Evolutionary conservation across 2,888 invertebrate species (phyloP).

Genomic region (Temnothorax unifasciatus): DNA sequence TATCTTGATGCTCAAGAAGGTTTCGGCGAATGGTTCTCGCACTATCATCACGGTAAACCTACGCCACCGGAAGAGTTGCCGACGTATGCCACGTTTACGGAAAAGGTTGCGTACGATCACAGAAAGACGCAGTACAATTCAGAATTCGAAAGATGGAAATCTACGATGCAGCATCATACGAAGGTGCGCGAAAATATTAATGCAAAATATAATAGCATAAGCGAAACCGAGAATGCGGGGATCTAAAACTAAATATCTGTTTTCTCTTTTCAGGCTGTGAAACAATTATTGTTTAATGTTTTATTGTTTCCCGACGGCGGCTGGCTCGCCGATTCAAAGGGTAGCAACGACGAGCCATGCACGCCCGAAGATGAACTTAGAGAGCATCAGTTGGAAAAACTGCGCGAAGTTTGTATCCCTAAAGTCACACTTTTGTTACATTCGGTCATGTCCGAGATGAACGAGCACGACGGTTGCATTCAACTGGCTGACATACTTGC

Average conservation of each 20-base stretch:
- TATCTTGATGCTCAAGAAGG: constrained; percentile 95
- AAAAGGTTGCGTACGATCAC: constrained; percentile 96
- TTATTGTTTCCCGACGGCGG: constrained; percentile 95
- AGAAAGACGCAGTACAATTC: constrained; percentile 92
- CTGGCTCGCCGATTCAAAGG: constrained; percentile 93
- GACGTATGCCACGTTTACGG: constrained; percentile 91
- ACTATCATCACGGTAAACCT: constrained; percentile 93
- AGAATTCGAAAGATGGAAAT: constrained; percentile 93
- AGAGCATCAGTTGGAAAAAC: constrained; percentile 90
- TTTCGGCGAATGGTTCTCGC: constrained; percentile 96
- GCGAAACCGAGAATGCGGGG: neutral
- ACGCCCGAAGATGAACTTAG: constrained; percentile 88
- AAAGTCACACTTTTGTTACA: constrained; percentile 93
- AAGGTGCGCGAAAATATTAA: constrained; percentile 85
- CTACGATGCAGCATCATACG: constrained; percentile 91
- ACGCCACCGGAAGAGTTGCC: constrained; percentile 89
- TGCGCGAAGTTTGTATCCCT: constrained; percentile 94
- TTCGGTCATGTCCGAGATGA: constrained; percentile 92
- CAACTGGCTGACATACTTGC: constrained; percentile 93
- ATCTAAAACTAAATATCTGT: constrained; percentile 56
- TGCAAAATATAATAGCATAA: neutral
- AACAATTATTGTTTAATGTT: constrained; percentile 94
- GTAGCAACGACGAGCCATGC: constrained; percentile 84
- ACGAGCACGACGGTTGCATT: constrained; percentile 91
- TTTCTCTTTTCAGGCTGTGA: constrained; percentile 88